Base-by-base conservation (phyloP, 2,888 invertebrate genomes). In the Melanotus villosus region DNA sequence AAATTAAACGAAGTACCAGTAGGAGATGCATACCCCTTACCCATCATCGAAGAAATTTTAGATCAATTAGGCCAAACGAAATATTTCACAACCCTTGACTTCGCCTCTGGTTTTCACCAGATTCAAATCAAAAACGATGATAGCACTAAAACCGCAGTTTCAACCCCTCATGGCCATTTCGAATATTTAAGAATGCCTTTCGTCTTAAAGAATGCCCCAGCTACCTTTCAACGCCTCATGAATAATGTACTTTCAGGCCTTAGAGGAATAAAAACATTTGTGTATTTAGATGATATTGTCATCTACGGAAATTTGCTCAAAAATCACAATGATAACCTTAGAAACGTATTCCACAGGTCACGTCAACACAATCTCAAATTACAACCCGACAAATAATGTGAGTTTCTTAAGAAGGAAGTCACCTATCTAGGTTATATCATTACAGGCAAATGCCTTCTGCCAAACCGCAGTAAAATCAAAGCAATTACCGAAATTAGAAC, bases 271-370 rank as follows among this genome's bases (percentile, higher is more conserved):
- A 63, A 65, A 34, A 78, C 80, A 50, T 76, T 82, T 14, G 78
- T 81, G 0, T 82, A 81, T 54, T 30, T 82, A 10, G 82, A 83
- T 58, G 83, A 81, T 60, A 77, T 82, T 1, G 78, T 82, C 1
- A 73, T 82, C 0, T 80, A 76, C 45, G 76, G 71, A 2, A 58
- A 72, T 12, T 68, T 72, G 2, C 19, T 81, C 3, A 36, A 73
- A 43, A 72, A 75, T 75, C 0, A 64, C 57, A 16, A 73, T 70
- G 4, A 58, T 81, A 38, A 52, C 77, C 16, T 50, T 2, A 4
- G 23, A n/a, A 6, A 21, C 2, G 12, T 50, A n/a, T 50, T 50
- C 12, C 2, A 2, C 3, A 21, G 10, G 9, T 21, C 21, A 21
- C 7, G 5, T 34, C 68, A 26, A 70, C 72, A 10, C 10, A 43